phyloP scores from a whole-genome alignment of 2,797 vertebrate genomes.

The Enteromius anoplus region DNA sequence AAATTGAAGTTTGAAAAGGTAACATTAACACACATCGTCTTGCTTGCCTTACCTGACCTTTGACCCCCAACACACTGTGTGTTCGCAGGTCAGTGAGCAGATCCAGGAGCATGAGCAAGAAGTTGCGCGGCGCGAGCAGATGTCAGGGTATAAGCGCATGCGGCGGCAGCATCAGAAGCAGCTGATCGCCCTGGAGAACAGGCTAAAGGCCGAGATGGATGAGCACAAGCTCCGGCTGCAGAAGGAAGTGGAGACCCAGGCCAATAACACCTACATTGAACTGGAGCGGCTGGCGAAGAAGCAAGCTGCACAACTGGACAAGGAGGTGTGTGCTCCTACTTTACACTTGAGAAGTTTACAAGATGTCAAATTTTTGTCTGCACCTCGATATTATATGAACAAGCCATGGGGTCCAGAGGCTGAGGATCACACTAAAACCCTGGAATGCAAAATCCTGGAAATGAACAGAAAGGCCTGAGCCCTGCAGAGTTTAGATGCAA shows the following conservation, averaged over 20 bases:
- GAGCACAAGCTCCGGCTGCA: constrained; percentile 99
- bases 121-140: constrained; percentile 98
- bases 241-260: constrained; percentile 99
- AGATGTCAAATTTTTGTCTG: neutral
- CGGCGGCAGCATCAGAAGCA: constrained; percentile 99
- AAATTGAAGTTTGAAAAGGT: neutral
- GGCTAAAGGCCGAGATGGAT: constrained; percentile 99
- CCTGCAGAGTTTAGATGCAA: too few species aligned
- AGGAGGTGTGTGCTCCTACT: constrained; percentile 82
- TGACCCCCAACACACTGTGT: constrained; percentile 16
- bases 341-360: constrained; percentile 14
- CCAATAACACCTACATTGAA: constrained; percentile 99
- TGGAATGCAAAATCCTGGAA: neutral
- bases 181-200: constrained; percentile 99
- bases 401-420: constrained; percentile 12
- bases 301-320: constrained; percentile 91
- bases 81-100: constrained; percentile 72
- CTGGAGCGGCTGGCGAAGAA: constrained; percentile 99
- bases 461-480: neutral
- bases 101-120: constrained; percentile 99
- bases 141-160: constrained; percentile 99
- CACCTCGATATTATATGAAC: neutral
- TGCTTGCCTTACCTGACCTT: constrained; percentile 5
- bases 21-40: neutral
- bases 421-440: neutral